Conservation (phyloP, 2,888 invertebrate genomes). For the Sepioteuthis lessoniana region DNA sequence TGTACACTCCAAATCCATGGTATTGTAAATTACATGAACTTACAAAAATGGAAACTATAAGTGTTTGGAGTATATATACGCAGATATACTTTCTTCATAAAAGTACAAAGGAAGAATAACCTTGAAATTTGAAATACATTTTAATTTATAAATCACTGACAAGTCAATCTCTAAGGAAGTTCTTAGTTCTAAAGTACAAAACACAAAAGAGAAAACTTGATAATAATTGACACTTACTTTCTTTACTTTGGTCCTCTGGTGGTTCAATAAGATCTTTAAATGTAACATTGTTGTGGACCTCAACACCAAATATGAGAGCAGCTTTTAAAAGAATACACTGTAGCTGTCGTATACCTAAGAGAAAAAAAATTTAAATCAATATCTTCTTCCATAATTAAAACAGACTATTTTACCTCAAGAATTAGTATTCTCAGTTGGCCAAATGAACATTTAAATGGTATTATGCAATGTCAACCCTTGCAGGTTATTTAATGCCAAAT, state of each 20-base stretch:
- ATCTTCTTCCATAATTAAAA: background rate
- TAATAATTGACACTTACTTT: conserved; percentile 52
- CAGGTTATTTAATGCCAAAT: too few relatives aligned
- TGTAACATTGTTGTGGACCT: conserved; percentile 92
- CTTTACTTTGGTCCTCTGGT: conserved; percentile 77
- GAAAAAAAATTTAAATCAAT: conserved; percentile 44
- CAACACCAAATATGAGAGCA: conserved; percentile 93
- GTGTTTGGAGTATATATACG: too few relatives aligned
- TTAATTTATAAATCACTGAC: background rate
- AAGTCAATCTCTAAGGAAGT: background rate
- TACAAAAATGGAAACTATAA: background rate
- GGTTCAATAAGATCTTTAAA: conserved; percentile 90
- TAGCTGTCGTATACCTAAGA: conserved; percentile 87
- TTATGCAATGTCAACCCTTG: too few relatives aligned
- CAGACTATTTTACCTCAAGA: background rate
- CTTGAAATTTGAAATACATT: background rate
- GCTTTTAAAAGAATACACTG: conserved; percentile 97
- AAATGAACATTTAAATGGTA: too few relatives aligned
- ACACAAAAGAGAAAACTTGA: background rate
- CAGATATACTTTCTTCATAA: background rate
- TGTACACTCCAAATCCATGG: background rate
- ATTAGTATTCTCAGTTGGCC: too few relatives aligned
- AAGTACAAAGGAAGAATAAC: background rate
- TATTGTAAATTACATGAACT: background rate
- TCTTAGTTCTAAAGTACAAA: background rate